A percentile compares a stretch with the other conserved stretches of the same genome.
Conservation (phyloP, 2,888 invertebrate species). For the Xanthorhoe spadicearia region DNA sequence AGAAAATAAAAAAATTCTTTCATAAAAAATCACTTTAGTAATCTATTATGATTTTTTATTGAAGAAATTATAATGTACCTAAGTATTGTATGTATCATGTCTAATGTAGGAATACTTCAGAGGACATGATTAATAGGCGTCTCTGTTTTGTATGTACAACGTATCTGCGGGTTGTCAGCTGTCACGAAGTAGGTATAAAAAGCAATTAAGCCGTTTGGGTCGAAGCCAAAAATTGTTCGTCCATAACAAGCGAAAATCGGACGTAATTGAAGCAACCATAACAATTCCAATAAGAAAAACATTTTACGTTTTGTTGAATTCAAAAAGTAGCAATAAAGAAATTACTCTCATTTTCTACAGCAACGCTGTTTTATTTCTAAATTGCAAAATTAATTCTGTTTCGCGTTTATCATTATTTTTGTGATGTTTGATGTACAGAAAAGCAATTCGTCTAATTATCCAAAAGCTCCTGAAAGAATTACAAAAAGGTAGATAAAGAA, state of each 20-base stretch:
- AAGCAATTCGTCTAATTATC: constrained; percentile 21
- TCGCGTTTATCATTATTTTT: constrained; percentile 33
- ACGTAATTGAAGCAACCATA: constrained; percentile 46
- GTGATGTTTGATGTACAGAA: constrained; percentile 32
- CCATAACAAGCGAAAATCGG: constrained; percentile 41
- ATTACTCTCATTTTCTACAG: constrained; percentile 31
- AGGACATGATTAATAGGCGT: background rate
- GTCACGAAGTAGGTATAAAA: constrained; percentile 32
- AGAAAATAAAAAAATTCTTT: too few species aligned
- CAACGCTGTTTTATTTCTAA: constrained; percentile 34
- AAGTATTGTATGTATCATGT: too few species aligned
- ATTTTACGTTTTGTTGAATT: constrained; percentile 39
- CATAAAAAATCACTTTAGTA: too few species aligned
- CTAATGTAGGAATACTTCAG: background rate
- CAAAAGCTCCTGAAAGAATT: constrained; percentile 25
- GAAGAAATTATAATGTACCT: background rate
- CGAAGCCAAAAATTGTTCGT: constrained; percentile 40
- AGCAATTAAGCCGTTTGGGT: constrained; percentile 41
- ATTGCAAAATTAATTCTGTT: constrained; percentile 35
- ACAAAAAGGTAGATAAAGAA: constrained; percentile 5
- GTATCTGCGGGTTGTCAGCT: constrained; percentile 32
- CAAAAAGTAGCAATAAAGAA: constrained; percentile 31
- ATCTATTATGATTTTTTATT: too few species aligned
- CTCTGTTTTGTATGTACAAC: constrained; percentile 6
- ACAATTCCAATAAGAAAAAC: constrained; percentile 42